Conservation (phyloP, 2,797 vertebrate species). For the Hyperoplus immaculatus region DNA sequence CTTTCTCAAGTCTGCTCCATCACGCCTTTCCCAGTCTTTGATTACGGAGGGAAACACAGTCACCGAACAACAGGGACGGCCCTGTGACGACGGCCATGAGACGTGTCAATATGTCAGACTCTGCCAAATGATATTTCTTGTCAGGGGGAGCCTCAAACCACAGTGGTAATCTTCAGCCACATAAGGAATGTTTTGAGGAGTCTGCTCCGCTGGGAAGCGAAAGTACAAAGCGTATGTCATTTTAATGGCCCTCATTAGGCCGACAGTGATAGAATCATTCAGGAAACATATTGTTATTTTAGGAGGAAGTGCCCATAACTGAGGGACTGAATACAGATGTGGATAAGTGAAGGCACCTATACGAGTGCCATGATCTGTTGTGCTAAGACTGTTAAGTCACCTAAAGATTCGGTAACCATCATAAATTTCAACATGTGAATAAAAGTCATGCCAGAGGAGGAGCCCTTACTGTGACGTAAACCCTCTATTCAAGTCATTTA, state of each 20-base stretch:
- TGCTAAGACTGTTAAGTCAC: slow-evolving; percentile 15
- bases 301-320: slow-evolving; percentile 37
- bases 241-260: slow-evolving; percentile 69
- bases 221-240: slow-evolving; percentile 52
- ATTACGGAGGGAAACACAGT: slow-evolving; percentile 38
- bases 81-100: slow-evolving; percentile 18
- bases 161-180: neutral
- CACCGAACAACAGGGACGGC: slow-evolving; percentile 26
- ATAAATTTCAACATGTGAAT: neutral
- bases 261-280: slow-evolving; percentile 59
- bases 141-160: slow-evolving; percentile 3
- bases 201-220: slow-evolving; percentile 48
- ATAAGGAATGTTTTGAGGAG: slow-evolving; percentile 30
- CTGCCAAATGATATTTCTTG: slow-evolving; percentile 18
- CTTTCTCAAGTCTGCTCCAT: slow-evolving; percentile 62
- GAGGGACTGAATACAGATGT: slow-evolving; percentile 50
- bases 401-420: slow-evolving; percentile 1
- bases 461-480: neutral
- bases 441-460: slow-evolving; percentile 5
- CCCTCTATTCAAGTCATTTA: neutral
- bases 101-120: slow-evolving; percentile 44
- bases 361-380: slow-evolving; percentile 5
- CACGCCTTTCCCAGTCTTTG: slow-evolving; percentile 53
- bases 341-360: slow-evolving; percentile 17
- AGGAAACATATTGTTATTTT: slow-evolving; percentile 66